These are phyloP conservation scores for Microplitis demolitor DNA, from an alignment of 1,140 invertebrate species.

Conservation along the genomic window DNA sequence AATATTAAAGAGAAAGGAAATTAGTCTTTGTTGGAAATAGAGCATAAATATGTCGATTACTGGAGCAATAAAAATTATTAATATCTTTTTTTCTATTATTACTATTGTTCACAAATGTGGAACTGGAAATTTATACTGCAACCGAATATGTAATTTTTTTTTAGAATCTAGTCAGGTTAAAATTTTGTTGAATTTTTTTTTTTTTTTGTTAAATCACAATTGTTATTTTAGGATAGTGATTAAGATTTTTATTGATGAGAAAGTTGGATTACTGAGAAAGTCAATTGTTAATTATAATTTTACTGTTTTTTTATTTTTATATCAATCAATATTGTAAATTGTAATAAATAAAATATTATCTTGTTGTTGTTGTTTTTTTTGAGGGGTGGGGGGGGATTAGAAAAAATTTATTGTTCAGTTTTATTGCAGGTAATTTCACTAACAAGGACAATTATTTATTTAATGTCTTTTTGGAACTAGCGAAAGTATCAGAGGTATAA, in stretches of 20 bases:
- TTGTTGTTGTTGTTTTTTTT: too few relatives aligned
- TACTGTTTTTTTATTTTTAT: too few relatives aligned
- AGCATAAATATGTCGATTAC: neutral
- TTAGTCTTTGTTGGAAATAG: neutral
- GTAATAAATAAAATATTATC: too few relatives aligned
- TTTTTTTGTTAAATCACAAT: neutral
- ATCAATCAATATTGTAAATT: too few relatives aligned
- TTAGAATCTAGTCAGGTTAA: neutral
- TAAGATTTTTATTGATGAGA: too few relatives aligned
- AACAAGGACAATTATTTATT: neutral
- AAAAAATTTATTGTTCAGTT: too few relatives aligned
- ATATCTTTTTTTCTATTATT: neutral
- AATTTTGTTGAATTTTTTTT: neutral
- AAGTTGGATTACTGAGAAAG: too few relatives aligned
- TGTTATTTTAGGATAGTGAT: neutral
- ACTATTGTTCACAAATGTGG: neutral
- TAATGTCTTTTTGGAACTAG: slow-evolving; percentile 27
- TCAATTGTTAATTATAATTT: too few relatives aligned
- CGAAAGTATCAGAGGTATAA: slow-evolving; percentile 55
- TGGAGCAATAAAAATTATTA: neutral
- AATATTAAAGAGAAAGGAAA: neutral
- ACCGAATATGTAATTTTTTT: neutral
- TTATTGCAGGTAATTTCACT: too few relatives aligned
- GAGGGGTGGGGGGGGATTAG: too few relatives aligned
- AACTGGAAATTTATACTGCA: neutral